Conservation (phyloP, 2,888 invertebrate genomes). For the Gastrophysa polygoni region DNA sequence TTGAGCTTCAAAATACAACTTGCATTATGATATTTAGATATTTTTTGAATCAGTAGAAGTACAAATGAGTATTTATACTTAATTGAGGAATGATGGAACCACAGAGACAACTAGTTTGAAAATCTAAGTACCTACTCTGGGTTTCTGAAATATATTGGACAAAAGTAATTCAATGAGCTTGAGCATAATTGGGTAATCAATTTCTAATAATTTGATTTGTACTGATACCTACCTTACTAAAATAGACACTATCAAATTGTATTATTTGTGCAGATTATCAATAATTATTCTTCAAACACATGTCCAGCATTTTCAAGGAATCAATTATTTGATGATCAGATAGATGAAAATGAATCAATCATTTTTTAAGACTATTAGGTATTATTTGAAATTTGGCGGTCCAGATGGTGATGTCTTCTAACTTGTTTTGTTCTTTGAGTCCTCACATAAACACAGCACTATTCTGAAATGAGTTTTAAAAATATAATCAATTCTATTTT, state of each 20-base stretch:
- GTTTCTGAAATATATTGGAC: too few species aligned
- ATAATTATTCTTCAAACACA: neutral
- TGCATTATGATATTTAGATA: too few species aligned
- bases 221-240: neutral
- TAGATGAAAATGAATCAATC: neutral
- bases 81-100: too few species aligned
- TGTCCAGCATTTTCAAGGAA: neutral
- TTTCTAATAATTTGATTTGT: constrained; percentile 15
- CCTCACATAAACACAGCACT: neutral
- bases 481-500: too few species aligned
- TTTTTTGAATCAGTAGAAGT: too few species aligned
- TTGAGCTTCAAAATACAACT: too few species aligned
- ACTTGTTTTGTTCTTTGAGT: constrained; percentile 2
- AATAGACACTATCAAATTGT: neutral
- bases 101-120: too few species aligned
- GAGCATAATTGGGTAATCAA: constrained; percentile 32
- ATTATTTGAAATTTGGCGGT: neutral
- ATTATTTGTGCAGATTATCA: neutral
- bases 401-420: constrained; percentile 3
- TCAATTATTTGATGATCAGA: too few species aligned
- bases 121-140: too few species aligned
- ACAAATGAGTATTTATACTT: too few species aligned
- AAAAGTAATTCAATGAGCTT: constrained; percentile 28
- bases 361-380: neutral
- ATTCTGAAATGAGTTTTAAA: constrained; percentile 1